Evolutionary conservation across 2,888 invertebrate genomes (phyloP), one percentile per base, ranked within the genome.

Genomic region (Aelia acuminata): DNA sequence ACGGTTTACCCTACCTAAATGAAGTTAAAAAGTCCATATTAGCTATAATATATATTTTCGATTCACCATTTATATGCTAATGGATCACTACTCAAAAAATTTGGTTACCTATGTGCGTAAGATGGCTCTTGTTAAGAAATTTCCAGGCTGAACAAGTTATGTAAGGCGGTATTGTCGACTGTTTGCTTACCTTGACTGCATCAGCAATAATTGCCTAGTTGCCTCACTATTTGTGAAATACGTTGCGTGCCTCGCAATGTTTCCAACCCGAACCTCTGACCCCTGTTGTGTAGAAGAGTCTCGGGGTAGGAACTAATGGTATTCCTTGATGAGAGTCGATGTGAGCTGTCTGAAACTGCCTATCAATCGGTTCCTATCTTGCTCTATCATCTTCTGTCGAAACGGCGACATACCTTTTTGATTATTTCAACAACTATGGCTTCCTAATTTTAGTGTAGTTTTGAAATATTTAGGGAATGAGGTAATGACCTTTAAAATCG

Each of bases 181-280:
- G 43, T 80, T 20, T 80, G n/a, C 47, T 80, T 80, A 43, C 43
- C 80, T 43, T 80, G n/a, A n/a, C 80, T 80, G n/a, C n/a, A 80
- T 47, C 22, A 47, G 18, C 80, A n/a, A 80, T 80, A n/a, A 80
- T 80, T 80, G 80, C 80, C 3, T 1, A 13, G n/a, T 80, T 80
- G 80, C 80, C 39, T 80, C 39, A 80, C 80, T 43, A 47, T 47
- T 80, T 22, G 20, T 80, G 80, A 43, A 80, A 80, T 47, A 47
- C 22, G 80, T 80, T 80, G 80, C 80, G 80, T 80, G 80, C 80
- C 43, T 47, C 80, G 43, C 39, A 43, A 20, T 43, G 39, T 35
- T 35, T 75, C 39, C 39, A 75, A 75, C 39, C 22, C 80, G n/a
- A n/a, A 80, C 63, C 63, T 80, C 43, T 47, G 80, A 80, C 80